Percentiles rank a stretch among this genome's conserved stretches.
phyloP scores from a whole-genome alignment of 2,113 vertebrate species.

The Clarias magur region DNA sequence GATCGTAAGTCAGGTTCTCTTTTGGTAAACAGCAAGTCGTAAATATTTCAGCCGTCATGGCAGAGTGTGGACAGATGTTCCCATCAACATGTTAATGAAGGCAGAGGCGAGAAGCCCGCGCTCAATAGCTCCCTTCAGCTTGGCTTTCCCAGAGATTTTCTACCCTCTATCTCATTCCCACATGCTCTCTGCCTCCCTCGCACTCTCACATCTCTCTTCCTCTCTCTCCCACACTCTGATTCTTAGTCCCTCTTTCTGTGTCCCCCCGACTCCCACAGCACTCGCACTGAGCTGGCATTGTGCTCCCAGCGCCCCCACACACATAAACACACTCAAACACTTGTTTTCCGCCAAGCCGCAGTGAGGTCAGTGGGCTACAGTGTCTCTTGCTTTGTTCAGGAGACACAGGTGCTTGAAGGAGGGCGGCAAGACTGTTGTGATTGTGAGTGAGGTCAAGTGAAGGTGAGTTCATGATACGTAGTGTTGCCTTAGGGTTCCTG shows the following conservation, averaged over 20 bases:
- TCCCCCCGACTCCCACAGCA: constrained; percentile 31
- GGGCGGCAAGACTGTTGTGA: constrained; percentile 5
- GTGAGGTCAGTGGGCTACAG: constrained; percentile 45
- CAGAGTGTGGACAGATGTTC: constrained; percentile 73
- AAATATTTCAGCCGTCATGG: constrained; percentile 78
- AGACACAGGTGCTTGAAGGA: constrained; percentile 41
- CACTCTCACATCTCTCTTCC: constrained; percentile 45
- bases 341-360: constrained; percentile 45
- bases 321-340: constrained; percentile 48
- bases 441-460: constrained; percentile 42
- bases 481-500: neutral
- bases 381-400: constrained; percentile 22
- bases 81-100: constrained; percentile 75
- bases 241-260: constrained; percentile 47
- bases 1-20: constrained; percentile 59
- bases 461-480: constrained; percentile 34
- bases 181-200: constrained; percentile 43
- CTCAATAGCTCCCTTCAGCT: constrained; percentile 75
- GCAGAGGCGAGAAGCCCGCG: constrained; percentile 56
- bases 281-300: constrained; percentile 49
- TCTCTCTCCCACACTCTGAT: constrained; percentile 46
- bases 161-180: constrained; percentile 48
- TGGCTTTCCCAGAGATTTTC: constrained; percentile 58
- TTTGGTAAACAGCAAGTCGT: constrained; percentile 69
- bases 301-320: constrained; percentile 34